Base-by-base conservation (phyloP, 2,888 invertebrate species). In the Xylota segnis region DNA sequence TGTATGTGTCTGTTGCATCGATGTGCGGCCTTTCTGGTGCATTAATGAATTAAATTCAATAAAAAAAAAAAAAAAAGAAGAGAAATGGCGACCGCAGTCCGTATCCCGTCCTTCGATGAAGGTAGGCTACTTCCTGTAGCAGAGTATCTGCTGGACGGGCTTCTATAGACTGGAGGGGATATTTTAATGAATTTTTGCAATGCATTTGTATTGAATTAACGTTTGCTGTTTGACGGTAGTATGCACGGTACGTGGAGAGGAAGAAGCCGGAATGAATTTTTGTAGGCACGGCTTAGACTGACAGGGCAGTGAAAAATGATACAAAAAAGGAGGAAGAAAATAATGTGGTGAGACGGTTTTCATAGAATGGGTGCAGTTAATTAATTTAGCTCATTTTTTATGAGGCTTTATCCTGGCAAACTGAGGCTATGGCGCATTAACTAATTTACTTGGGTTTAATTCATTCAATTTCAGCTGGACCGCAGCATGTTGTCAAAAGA, bases 1-100 rank as follows among this genome's bases (percentile, higher is more conserved):
- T 65, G 12, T 61, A 7, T 45, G 5, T 63, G 56, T 37, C 40
- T 65, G 14, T 50, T 37, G 72, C 77, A 77, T 77, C 68, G 76
- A 82, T 77, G 82, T 72, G 68, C 82, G 77, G 65, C 77, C 61
- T 72, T 61, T 86, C 72, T 77, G 61, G 56, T 86, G 82, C 86
- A 86, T 86, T 86, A 82, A 76, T 86, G 86, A 86, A 86, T 86
- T 86, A 82, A 82, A 82, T 86, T 86, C 82, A 86, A 86, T 86
- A 86, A 86, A 78, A 82, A 78, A 82, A 77, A 82, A 86, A 82
- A 86, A 86, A 78, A 82, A 78, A 82, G 72, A 82, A 68, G 72
- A 61, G 77, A 77, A 81, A 77, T 72, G 66, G 84, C 84, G 66
- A 81, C 84, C 75, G 43, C 84, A 82, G 61, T 84, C 32, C 37